phyloP scores from a whole-genome alignment of 2,113 vertebrate species.

The Corythaeola cristata region DNA sequence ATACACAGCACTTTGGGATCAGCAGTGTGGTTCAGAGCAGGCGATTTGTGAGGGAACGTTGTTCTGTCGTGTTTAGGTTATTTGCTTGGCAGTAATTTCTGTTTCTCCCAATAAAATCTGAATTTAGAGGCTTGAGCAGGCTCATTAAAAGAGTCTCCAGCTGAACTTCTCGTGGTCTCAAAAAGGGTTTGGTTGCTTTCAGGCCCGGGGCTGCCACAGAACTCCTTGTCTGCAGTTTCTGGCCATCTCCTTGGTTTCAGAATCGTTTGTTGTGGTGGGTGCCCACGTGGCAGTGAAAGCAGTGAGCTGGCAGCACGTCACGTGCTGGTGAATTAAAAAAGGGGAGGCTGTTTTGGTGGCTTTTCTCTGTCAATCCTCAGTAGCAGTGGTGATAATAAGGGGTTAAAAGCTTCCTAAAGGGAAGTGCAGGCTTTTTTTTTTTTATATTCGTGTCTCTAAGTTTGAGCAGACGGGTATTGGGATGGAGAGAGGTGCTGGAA shows the following conservation, averaged over 20 bases:
- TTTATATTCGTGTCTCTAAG: neutral
- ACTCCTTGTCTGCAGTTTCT: neutral
- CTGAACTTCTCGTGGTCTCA: neutral
- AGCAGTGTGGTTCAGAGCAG: rapidly evolving
- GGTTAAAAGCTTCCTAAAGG: neutral
- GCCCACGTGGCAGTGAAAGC: neutral
- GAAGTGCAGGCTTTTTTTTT: rapidly evolving
- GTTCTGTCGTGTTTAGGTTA: neutral
- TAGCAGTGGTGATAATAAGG: neutral
- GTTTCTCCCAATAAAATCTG: neutral
- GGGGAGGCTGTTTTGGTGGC: neutral
- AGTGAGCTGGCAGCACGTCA: neutral
- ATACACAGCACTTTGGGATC: no score
- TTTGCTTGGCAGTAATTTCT: neutral
- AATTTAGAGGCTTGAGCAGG: neutral
- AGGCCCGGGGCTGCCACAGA: neutral
- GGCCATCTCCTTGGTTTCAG: neutral
- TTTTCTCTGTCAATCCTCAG: neutral
- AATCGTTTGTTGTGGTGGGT: neutral
- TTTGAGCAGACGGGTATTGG: neutral
- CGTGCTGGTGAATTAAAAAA: neutral
- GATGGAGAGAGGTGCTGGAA: neutral
- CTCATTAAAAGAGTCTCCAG: neutral
- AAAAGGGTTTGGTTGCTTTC: neutral
- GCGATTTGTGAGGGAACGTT: neutral